Percentiles rank a stretch among this genome's conserved stretches.
Conservation (phyloP, 2,113 vertebrate genomes). For the Coptodon rendalli region DNA sequence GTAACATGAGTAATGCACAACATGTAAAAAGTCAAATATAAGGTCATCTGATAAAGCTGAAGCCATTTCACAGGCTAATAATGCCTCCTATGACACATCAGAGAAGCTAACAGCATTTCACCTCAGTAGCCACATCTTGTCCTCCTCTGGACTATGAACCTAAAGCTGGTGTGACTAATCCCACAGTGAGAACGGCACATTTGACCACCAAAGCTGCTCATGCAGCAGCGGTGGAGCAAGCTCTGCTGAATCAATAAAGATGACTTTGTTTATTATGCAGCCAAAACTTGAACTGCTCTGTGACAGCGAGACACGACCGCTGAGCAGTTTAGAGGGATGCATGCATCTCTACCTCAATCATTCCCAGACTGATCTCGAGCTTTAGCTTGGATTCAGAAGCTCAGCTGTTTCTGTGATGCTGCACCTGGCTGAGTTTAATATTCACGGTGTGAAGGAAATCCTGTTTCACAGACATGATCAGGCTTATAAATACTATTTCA, state of each 20-base stretch:
- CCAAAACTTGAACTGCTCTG: not conserved
- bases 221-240: not conserved
- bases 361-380: not conserved
- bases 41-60: not conserved
- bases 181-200: not conserved
- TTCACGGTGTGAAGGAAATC: not conserved
- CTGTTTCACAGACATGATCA: not conserved
- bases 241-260: not conserved
- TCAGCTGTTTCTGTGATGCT: not conserved
- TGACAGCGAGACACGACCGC: not conserved
- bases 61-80: not conserved
- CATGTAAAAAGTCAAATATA: not conserved
- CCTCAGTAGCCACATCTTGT: not conserved
- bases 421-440: not conserved
- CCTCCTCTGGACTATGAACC: not conserved
- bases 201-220: not conserved
- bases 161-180: not conserved
- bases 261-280: constrained; percentile 7
- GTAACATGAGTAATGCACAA: not conserved
- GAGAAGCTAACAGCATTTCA: not conserved
- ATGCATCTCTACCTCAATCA: not conserved
- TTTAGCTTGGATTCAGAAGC: not conserved
- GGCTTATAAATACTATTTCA: not conserved
- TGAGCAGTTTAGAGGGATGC: not conserved
- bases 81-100: not conserved